These are phyloP conservation scores for Indicator maculatus DNA, from an alignment of 2,113 vertebrate species.

Conservation along the genomic window DNA sequence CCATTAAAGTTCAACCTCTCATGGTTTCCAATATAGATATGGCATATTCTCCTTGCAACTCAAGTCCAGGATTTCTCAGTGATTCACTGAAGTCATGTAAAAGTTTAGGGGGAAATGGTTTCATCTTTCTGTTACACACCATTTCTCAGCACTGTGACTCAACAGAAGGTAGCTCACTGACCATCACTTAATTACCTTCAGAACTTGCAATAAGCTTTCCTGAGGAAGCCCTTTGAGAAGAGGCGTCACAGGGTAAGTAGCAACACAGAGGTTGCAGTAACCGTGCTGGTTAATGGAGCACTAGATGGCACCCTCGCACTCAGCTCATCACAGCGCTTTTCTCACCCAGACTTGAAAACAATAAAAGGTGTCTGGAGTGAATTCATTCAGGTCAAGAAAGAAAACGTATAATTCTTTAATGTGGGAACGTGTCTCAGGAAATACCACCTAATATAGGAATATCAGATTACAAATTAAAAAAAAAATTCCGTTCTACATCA, in stretches of 20 bases:
- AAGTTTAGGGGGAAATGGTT: background rate
- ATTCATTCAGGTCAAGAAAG: background rate
- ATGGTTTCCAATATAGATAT: background rate
- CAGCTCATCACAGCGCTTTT: background rate
- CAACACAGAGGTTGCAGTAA: background rate
- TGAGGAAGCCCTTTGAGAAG: background rate
- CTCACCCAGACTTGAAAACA: background rate
- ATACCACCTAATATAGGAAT: background rate
- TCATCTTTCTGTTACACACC: background rate
- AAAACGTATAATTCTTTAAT: background rate
- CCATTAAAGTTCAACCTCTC: background rate
- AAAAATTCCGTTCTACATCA: background rate
- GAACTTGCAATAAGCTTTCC: background rate
- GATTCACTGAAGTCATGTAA: background rate
- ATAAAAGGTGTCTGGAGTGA: background rate
- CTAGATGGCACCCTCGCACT: conserved; percentile 63
- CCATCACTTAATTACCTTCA: too few relatives aligned
- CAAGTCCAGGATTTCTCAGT: background rate
- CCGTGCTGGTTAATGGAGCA: background rate
- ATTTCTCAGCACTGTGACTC: background rate
- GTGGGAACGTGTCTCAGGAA: background rate
- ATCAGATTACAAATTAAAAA: background rate
- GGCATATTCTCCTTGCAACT: background rate
- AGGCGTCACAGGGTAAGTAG: background rate
- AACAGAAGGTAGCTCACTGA: background rate